Evolutionary conservation across 2,888 invertebrate species (phyloP).

Genomic region (Caenorhabditis becei): DNA sequence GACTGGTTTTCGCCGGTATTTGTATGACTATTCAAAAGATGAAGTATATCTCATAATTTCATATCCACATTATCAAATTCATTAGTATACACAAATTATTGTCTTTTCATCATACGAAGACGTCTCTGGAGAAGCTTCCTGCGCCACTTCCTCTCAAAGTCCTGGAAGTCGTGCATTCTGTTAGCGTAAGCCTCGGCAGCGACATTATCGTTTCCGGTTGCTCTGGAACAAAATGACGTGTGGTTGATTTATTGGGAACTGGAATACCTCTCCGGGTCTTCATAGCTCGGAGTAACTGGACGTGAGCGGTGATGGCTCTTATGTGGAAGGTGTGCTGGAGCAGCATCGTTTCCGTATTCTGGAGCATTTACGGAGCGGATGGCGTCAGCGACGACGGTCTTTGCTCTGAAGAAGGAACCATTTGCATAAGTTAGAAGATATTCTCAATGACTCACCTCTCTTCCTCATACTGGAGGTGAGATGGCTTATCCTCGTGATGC

Average conservation of each 20-base stretch:
- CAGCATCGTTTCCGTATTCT: conserved; percentile 38
- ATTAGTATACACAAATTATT: conserved; percentile 29
- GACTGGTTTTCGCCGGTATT: no score
- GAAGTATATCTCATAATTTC: no score
- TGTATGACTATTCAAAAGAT: no score
- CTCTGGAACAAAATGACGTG: conserved; percentile 8
- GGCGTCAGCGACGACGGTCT: conserved; percentile 14
- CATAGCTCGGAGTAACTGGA: conserved; percentile 28
- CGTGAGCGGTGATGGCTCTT: conserved; percentile 16
- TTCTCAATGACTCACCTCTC: conserved; percentile 25
- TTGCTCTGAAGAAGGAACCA: conserved; percentile 1
- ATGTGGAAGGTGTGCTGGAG: conserved; percentile 35
- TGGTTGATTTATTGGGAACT: background rate
- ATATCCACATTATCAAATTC: no score
- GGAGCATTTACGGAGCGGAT: conserved; percentile 35
- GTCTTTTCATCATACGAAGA: conserved; percentile 62
- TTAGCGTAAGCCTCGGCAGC: conserved; percentile 54
- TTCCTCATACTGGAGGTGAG: conserved; percentile 21
- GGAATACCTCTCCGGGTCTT: conserved; percentile 30
- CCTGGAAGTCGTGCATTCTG: conserved; percentile 66
- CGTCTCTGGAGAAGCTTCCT: conserved; percentile 63
- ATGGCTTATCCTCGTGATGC: conserved; percentile 11
- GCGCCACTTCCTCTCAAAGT: conserved; percentile 66
- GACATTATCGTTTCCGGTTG: conserved; percentile 12
- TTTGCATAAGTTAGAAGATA: background rate